Base-by-base conservation (phyloP, 2,113 vertebrate species). In the Rhadina sibilatrix region DNA sequence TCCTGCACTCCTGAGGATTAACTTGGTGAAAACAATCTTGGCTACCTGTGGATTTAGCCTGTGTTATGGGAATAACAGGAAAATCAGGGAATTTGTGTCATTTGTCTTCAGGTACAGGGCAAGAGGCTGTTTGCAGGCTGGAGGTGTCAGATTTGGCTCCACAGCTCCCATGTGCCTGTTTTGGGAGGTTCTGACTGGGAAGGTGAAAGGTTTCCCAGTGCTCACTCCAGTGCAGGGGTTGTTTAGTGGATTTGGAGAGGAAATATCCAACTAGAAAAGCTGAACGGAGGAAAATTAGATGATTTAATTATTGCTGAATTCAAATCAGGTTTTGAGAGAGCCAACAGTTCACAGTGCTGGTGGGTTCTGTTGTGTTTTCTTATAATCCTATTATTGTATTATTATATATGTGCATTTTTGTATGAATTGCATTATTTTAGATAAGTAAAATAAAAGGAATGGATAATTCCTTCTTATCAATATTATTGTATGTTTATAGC, bases 401-500 rank as follows among this genome's bases (percentile, higher is more conserved):
- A 28, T 23, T 20, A n/a, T 9, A 11, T 7, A 16, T 17, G 2
- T 20, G 10, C 1, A 57, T 57, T 85, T 52, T 65, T 12, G 6
- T 16, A 16, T 20, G 6, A 56, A 49, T 24, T 23, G 1, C 8
- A 30, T 37, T 52, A 12, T 69, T 59, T 50, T 27, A 52, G 18
- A 10, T 7, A 2, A 0, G 30, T 0, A 7, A 61, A 0, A n/a
- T 0, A 7, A 61, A n/a, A 38, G 37, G 37, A 38, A 38, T 38
- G 37, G 37, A 10, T n/a, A 13, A 53, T 30, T 38, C 19, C 4
- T 46, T n/a, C 24, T 30, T 47, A 47, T 40, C 24, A 21, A 18
- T 47, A 47, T 47, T 25, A 30, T 4, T 40, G 6, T 11, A 8
- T 37, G 14, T 53, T 40, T 83, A 31, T 28, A 72, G 42, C 38